Percentiles rank a stretch among this genome's conserved stretches.
These are phyloP conservation scores for Otus sunia DNA, from an alignment of 2,113 vertebrate species.

Conservation along the genomic window DNA sequence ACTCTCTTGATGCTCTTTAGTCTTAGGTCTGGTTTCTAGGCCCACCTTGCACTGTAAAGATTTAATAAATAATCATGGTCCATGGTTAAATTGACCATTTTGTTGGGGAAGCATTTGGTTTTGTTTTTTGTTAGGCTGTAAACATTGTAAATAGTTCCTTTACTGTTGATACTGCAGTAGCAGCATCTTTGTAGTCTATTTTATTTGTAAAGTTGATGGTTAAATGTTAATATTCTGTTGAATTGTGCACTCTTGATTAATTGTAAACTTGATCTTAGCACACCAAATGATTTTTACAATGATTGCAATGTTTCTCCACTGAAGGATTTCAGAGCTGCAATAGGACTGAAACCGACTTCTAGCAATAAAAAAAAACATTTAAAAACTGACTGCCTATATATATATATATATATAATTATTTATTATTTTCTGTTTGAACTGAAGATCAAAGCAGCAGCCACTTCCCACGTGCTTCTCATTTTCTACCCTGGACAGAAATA, in stretches of 20 bases:
- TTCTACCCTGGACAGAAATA: background rate
- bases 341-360: slow-evolving; percentile 71
- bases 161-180: slow-evolving; percentile 64
- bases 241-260: slow-evolving; percentile 56
- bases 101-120: background rate
- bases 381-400: background rate
- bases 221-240: slow-evolving; percentile 60
- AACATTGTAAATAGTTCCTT: slow-evolving; percentile 52
- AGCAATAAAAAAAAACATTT: slow-evolving; percentile 79
- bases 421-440: background rate
- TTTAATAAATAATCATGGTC: slow-evolving; percentile 5
- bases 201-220: slow-evolving; percentile 74
- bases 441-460: background rate
- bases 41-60: slow-evolving; percentile 27
- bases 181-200: slow-evolving; percentile 43
- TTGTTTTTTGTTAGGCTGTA: slow-evolving; percentile 33
- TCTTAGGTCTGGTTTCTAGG: slow-evolving; percentile 33
- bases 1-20: background rate
- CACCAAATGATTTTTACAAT: slow-evolving; percentile 63
- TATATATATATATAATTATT: background rate
- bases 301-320: slow-evolving; percentile 66
- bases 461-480: background rate
- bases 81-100: background rate
- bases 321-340: slow-evolving; percentile 65
- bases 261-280: slow-evolving; percentile 68